Evolutionary conservation across 2,113 vertebrate genomes (phyloP), one percentile per base, ranked within the genome.

Genomic region (Rhea pennata): DNA sequence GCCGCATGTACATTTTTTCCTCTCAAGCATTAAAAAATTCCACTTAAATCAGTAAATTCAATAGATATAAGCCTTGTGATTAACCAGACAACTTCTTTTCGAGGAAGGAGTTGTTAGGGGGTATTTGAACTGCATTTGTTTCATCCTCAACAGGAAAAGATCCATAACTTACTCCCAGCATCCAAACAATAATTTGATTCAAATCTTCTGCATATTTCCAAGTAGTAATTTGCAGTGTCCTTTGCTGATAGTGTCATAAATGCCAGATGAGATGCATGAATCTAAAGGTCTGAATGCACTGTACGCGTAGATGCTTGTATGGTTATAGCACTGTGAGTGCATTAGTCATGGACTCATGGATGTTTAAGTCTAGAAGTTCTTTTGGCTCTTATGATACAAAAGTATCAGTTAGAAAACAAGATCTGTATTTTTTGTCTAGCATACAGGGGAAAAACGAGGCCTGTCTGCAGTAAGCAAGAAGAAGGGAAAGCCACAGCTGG

Each of bases 391-490:
- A 1, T 90, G 40, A n/a, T 44, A 36, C 29, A 39, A 44, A 36
- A 36, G 6, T 36, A 36, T 36, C 36, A 36, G 36, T 36, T 36
- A 36, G 36, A 36, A 36, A 36, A 36, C 36, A 36, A 36, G 36
- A 36, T 36, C 36, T 36, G 61, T 84, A 6, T 97, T 95, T 85
- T 96, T 53, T 92, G 58, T 77, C 13, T 96, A 99, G 98, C 98
- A 97, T 94, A 87, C 97, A 75, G 92, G 89, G 39, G 98, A 99
- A 90, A 98, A 98, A 91, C 95, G 97, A 95, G 96, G 58, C 80
- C 96, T 97, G 67, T 93, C 97, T 79, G 51, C 97, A 91, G 85
- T 96, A 86, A 98, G 69, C 93, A 98, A 98, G 98, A 98, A 98
- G 94, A 98, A 98, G 95, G 98, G 97, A 94, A 98, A 98, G 53